phyloP scores from a whole-genome alignment of 2,113 vertebrate species.

The Cricetomys ansorgei region DNA sequence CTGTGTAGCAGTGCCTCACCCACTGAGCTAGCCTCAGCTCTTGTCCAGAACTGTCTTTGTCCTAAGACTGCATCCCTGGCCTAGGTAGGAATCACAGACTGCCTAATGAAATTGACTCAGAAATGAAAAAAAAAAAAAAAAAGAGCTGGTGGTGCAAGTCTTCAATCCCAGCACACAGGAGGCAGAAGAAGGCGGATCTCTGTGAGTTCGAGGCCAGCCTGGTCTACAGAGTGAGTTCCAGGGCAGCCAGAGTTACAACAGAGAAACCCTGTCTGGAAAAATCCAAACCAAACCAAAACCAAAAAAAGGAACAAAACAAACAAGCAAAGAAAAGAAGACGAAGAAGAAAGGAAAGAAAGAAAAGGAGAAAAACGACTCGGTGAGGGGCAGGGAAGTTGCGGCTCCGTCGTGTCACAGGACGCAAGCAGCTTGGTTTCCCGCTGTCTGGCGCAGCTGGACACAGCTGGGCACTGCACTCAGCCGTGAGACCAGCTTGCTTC shows the following conservation, averaged over 20 bases:
- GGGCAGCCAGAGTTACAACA: neutral
- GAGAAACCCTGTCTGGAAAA: neutral
- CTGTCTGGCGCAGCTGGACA: neutral
- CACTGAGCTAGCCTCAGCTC: neutral
- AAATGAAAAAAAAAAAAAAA: constrained; percentile 4
- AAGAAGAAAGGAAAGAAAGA: neutral
- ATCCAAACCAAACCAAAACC: no score
- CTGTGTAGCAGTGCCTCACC: neutral
- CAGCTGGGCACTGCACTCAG: rapidly evolving
- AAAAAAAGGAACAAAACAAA: no score
- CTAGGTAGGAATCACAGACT: neutral
- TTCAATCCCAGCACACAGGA: neutral
- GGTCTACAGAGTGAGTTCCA: neutral
- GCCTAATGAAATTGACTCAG: neutral
- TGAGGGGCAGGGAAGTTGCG: neutral
- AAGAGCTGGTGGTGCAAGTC: neutral
- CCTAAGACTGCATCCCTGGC: neutral
- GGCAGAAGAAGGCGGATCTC: neutral
- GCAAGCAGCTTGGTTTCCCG: neutral
- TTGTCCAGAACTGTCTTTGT: neutral
- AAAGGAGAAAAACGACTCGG: neutral
- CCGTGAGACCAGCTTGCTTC: neutral
- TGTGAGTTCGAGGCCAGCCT: neutral
- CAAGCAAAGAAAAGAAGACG: neutral
- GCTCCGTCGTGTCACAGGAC: rapidly evolving